Percentiles rank a stretch among this genome's conserved stretches.
These are phyloP conservation scores for Zaprionus taronus DNA, from an alignment of 1,140 invertebrate species.

Conservation along the genomic window DNA sequence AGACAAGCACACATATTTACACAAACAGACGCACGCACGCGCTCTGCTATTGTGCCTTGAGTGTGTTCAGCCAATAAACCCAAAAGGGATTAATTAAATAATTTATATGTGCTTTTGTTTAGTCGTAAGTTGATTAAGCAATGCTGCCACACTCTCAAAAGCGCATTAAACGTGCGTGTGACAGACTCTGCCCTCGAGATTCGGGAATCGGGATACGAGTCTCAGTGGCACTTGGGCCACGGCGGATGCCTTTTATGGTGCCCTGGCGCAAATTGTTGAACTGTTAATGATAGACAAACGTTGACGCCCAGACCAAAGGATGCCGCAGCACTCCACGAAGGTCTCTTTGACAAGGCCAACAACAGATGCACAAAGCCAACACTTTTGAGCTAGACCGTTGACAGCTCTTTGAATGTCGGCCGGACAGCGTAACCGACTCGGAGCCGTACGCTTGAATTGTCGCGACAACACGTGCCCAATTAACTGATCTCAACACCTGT, in stretches of 20 bases:
- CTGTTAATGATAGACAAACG: slow-evolving; percentile 76
- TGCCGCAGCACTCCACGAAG: slow-evolving; percentile 13
- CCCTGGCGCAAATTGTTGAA: slow-evolving; percentile 61
- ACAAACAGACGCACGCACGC: neutral
- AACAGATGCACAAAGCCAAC: slow-evolving; percentile 30
- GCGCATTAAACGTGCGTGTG: slow-evolving; percentile 56
- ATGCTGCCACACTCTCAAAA: slow-evolving; percentile 43
- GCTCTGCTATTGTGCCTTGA: slow-evolving; percentile 12
- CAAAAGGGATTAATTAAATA: slow-evolving; percentile 80
- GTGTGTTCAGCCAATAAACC: slow-evolving; percentile 59
- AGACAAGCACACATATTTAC: slow-evolving; percentile 54
- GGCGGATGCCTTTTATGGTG: slow-evolving; percentile 42
- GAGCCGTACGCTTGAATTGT: slow-evolving; percentile 24
- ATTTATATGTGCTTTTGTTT: slow-evolving; percentile 81
- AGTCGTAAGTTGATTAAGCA: slow-evolving; percentile 76
- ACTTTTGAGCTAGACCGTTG: slow-evolving; percentile 18
- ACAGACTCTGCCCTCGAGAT: slow-evolving; percentile 25
- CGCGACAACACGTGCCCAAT: slow-evolving; percentile 69
- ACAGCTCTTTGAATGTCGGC: slow-evolving; percentile 20
- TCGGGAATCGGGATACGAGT: slow-evolving; percentile 1
- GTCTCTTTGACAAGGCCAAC: slow-evolving; percentile 31
- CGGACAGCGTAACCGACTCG: slow-evolving; percentile 9
- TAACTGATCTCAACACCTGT: slow-evolving; percentile 57
- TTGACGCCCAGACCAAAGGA: slow-evolving; percentile 33
- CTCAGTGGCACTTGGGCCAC: neutral